Evolutionary conservation across 2,888 invertebrate species (phyloP), one percentile per base, ranked within the genome.

Genomic region (Syrphus vitripennis): DNA sequence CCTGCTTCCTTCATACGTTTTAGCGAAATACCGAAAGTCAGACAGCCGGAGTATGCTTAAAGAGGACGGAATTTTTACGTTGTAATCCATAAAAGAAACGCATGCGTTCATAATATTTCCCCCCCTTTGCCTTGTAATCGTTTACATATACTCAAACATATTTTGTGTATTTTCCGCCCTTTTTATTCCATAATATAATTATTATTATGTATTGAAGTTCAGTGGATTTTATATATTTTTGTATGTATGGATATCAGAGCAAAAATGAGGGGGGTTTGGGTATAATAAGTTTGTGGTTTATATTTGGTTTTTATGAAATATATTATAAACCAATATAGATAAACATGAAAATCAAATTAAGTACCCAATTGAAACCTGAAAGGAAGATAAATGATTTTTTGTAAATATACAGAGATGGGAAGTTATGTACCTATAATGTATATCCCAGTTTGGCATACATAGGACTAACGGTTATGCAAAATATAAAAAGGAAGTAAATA

Each of bases 151-250:
- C 70, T 63, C 34, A 26, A 50, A 67, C 37, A 78, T 74, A 72
- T 76, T n/a, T 84, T 81, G 81, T 81, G 55, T 81, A 76, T 81
- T 81, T 84, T 81, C 81, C 81, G 81, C 81, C 81, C 84, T 81
- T 76, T 63, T 84, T 84, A 67, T 81, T 84, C 67, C 81, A 72
- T 84, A 81, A 81, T 77, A 81, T 81, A 84, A 84, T 84, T 84
- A 84, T 84, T 84, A 84, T 84, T 84, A 84, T 84, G 67, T 81
- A 72, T 81, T 67, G 72, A 37, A 72, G 37, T 80, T 76, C 29
- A 75, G 40, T 70, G 65, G 61, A 70, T 67, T 29, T 65, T 24
- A 63, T 76, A 31, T 57, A 21, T 63, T 53, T 72, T 3, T 34
- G 21, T 50, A 24, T 12, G 48, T 48, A 50, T 50, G 14, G 14